A percentile compares a stretch with the other conserved stretches of the same genome.
Evolutionary conservation across 2,888 invertebrate species (phyloP).

Genomic region (Psylliodes chrysocephalus): DNA sequence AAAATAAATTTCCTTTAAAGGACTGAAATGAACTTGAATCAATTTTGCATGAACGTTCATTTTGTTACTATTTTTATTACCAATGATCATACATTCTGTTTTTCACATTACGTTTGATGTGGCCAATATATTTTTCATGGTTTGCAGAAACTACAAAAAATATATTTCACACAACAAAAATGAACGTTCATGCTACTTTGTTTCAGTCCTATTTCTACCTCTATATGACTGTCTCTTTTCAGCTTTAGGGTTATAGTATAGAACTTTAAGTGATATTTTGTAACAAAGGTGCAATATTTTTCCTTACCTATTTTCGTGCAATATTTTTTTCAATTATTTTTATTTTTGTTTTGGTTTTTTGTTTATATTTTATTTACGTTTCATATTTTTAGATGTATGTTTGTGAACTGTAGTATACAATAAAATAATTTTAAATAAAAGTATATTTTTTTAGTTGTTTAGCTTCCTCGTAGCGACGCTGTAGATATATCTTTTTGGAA

Average conservation of each 20-base stretch:
- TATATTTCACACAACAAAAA: neutral
- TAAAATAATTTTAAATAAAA: neutral
- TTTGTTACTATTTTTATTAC: neutral
- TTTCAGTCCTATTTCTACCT: slow-evolving; percentile 7
- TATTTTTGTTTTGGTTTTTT: slow-evolving; percentile 14
- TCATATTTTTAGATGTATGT: slow-evolving; percentile 1
- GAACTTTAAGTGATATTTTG: slow-evolving; percentile 23
- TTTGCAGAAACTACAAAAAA: too few species aligned
- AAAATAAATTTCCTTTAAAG: neutral
- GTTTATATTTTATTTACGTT: slow-evolving; percentile 4
- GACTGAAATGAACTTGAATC: neutral
- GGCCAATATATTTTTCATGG: too few species aligned
- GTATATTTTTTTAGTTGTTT: neutral
- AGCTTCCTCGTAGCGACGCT: too few species aligned
- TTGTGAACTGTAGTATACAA: neutral
- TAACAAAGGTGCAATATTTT: slow-evolving; percentile 25
- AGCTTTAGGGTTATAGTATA: slow-evolving; percentile 1
- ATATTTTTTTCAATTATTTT: slow-evolving; percentile 12
- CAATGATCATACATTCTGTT: too few species aligned
- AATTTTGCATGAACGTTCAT: neutral
- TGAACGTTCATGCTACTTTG: slow-evolving; percentile 8
- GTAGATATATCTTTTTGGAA: too few species aligned
- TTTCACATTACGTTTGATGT: too few species aligned
- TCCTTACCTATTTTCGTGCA: slow-evolving; percentile 16
- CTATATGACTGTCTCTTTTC: slow-evolving; percentile 5